A percentile compares a stretch with the other conserved stretches of the same genome.
Conservation (phyloP, 1,140 invertebrate species). For the Melipona quadrifasciata region DNA sequence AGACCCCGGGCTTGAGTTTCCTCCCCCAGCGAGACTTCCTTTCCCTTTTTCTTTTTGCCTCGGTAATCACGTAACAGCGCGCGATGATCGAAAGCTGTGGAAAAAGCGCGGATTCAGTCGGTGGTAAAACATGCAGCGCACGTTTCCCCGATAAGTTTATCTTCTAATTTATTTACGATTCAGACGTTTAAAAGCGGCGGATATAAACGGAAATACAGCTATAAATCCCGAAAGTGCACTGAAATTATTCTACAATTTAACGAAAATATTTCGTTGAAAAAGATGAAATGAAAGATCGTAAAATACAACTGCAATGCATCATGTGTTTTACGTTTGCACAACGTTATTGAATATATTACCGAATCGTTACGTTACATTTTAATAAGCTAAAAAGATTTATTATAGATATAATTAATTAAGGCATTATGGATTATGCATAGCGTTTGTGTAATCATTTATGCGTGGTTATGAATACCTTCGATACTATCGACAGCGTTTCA, state of each 20-base stretch:
- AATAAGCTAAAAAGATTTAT: neutral
- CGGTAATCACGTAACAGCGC: conserved; percentile 39
- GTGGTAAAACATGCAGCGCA: conserved; percentile 5
- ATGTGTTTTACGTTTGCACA: neutral
- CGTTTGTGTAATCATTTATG: neutral
- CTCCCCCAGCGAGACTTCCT: neutral
- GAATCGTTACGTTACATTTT: neutral
- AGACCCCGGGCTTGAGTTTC: conserved; percentile 12
- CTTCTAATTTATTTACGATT: conserved; percentile 32
- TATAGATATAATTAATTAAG: neutral
- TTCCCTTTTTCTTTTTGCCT: neutral
- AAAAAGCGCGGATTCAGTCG: conserved; percentile 18
- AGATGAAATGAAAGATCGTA: neutral
- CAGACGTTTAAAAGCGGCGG: neutral
- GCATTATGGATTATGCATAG: neutral
- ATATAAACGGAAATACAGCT: neutral
- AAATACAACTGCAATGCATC: neutral
- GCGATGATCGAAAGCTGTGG: conserved; percentile 10
- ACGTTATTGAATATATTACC: neutral
- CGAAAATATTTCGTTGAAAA: neutral
- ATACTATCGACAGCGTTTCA: neutral
- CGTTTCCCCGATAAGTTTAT: conserved; percentile 33
- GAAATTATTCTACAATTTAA: neutral
- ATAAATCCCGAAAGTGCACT: neutral
- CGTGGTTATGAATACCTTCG: neutral